phyloP scores from a whole-genome alignment of 30 jellyfish, hydroid and myxozoan species.

The Hydractinia symbiolongicarpus region DNA sequence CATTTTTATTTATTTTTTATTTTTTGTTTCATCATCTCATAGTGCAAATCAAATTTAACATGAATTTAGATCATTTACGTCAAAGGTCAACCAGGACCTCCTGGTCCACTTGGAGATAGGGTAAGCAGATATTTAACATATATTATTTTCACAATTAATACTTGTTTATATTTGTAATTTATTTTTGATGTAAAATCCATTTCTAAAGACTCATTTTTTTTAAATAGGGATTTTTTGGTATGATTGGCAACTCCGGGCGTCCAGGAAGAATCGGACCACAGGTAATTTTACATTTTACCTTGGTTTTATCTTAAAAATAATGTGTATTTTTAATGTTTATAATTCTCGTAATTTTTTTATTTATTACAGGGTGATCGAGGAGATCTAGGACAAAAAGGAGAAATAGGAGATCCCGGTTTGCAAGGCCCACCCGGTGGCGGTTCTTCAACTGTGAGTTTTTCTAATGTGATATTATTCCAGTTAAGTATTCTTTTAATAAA shows the following conservation, averaged over 20 bases:
- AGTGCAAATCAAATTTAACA: no score
- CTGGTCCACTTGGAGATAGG: no score
- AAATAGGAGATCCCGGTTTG: conserved; percentile 27
- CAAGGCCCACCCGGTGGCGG: conserved; percentile 62
- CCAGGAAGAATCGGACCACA: not conserved
- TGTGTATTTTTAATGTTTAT: not conserved
- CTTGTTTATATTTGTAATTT: no score
- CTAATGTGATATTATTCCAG: not conserved
- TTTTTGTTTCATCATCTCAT: no score
- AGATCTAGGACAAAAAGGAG: conserved; percentile 34
- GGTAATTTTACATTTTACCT: not conserved
- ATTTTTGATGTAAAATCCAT: no score
- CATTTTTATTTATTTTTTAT: no score
- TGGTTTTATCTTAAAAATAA: not conserved
- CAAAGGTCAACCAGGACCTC: no score
- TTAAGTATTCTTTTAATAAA: no score
- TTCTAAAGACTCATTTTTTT: not conserved
- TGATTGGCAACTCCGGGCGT: not conserved
- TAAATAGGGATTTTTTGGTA: not conserved
- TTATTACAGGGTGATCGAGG: conserved; percentile 47
- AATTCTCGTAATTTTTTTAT: not conserved
- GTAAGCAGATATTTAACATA: no score
- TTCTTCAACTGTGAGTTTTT: not conserved
- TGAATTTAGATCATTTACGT: no score
- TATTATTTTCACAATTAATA: no score